phyloP scores from a whole-genome alignment of 2,113 vertebrate species.

The Pseudonaja textilis region DNA sequence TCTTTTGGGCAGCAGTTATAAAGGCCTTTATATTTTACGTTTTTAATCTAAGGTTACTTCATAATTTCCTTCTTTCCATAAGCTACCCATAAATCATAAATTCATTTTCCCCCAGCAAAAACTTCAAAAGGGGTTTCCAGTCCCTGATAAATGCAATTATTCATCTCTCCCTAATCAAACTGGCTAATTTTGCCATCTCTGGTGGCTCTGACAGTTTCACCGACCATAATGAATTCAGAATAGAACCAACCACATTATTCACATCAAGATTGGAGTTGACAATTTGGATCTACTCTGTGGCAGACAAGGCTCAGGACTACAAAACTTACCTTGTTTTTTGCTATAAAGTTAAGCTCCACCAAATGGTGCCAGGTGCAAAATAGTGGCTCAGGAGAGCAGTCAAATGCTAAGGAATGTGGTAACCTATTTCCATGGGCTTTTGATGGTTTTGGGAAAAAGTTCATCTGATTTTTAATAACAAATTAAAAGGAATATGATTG shows the following conservation, averaged over 20 bases:
- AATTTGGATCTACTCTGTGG: background rate
- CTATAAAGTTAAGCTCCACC: background rate
- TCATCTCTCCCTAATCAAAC: background rate
- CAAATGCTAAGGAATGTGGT: background rate
- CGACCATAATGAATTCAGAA: background rate
- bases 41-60: background rate
- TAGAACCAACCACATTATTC: background rate
- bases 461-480: background rate
- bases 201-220: background rate
- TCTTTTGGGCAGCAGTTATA: background rate
- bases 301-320: background rate
- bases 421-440: background rate
- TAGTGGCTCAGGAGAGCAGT: background rate
- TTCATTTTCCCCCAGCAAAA: background rate
- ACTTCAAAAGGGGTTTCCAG: too few species aligned
- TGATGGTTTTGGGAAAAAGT: background rate
- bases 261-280: conserved; percentile 16
- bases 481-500: background rate
- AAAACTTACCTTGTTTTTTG: background rate
- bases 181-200: background rate
- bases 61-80: background rate
- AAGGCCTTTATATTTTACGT: background rate
- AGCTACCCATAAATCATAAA: background rate
- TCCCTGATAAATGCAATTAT: background rate
- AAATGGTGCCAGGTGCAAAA: background rate